Percentiles rank a stretch among this genome's conserved stretches.
Evolutionary conservation across 1,140 invertebrate species (phyloP).

Genomic region (Matsumurasca onukii): DNA sequence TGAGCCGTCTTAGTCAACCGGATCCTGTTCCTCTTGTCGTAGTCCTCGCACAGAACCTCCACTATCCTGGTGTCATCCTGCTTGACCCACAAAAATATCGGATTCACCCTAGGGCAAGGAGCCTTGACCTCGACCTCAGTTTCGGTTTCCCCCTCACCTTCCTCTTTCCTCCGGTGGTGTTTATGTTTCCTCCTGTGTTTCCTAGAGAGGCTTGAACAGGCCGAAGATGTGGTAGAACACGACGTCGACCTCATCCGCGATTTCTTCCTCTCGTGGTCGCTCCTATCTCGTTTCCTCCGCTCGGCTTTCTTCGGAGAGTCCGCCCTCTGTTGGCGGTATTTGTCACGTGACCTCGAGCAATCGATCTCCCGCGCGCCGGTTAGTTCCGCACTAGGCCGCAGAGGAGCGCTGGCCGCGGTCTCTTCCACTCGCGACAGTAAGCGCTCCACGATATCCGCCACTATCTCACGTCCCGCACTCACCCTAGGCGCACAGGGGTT

Average conservation of each 20-base stretch:
- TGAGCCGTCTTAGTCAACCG: constrained; percentile 73
- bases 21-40: constrained; percentile 79
- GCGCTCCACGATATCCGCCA: constrained; percentile 17
- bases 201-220: constrained; percentile 33
- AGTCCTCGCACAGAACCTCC: constrained; percentile 81
- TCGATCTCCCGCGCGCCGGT: constrained; percentile 22
- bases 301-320: constrained; percentile 11
- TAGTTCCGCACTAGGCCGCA: constrained; percentile 23
- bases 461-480: neutral
- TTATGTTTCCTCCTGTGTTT: constrained; percentile 37
- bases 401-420: constrained; percentile 6
- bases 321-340: neutral
- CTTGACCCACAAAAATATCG: constrained; percentile 79
- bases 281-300: constrained; percentile 28
- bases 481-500: no score
- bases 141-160: no score
- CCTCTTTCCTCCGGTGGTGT: constrained; percentile 32
- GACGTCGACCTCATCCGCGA: constrained; percentile 36
- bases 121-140: no score
- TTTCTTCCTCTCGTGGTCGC: constrained; percentile 30
- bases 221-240: constrained; percentile 35
- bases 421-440: constrained; percentile 25
- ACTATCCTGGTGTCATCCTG: constrained; percentile 74
- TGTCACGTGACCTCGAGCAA: constrained; percentile 19
- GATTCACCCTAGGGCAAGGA: constrained; percentile 61